Evolutionary conservation across 2,113 vertebrate genomes (phyloP), one percentile per base, ranked within the genome.

Genomic region (Athene noctua): DNA sequence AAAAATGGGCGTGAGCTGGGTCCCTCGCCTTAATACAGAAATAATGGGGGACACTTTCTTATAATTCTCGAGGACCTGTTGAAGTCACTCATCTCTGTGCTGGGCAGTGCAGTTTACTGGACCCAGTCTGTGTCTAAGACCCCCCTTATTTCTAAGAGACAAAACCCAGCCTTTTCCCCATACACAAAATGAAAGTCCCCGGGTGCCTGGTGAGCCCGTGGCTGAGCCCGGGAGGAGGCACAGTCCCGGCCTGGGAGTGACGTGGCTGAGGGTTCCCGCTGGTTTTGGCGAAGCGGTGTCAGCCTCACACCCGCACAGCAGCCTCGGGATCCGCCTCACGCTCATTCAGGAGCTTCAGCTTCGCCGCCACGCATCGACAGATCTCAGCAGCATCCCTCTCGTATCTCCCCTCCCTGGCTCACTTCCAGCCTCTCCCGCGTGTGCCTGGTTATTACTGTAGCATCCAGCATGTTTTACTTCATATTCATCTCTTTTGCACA

Each of bases 401-500:
- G 40, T 65, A 70, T 68, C 84, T 94, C 88, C 92, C 74, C 73
- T 91, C 79, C 71, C 84, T 92, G 94, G 91, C 92, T 94, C 5
- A 0, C 71, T 94, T 88, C 91, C 94, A 97, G 94, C 78, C 83
- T 54, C 88, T 42, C 78, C 74, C 1, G 62, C 15, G 32, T 81
- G 90, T 14, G 4, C 88, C 82, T 14, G 16, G 78, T 95, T 94
- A 93, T 92, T 94, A 82, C 86, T 58, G 92, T 49, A 88, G 88
- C 90, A 91, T 75, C 90, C 88, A 92, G 95, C 73, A 21, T 96
- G 79, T 92, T 97, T 96, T 94, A 83, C 77, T 96, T 95, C 80
- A 80, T 92, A 91, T 86, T 92, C 95, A 91, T 94, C 92, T 95
- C 96, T 71, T 86, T 85, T 89, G 92, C 92, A 96, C 94, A 73